Evolutionary conservation across 2,113 vertebrate genomes (phyloP).

Genomic region (Tor tambroides): DNA sequence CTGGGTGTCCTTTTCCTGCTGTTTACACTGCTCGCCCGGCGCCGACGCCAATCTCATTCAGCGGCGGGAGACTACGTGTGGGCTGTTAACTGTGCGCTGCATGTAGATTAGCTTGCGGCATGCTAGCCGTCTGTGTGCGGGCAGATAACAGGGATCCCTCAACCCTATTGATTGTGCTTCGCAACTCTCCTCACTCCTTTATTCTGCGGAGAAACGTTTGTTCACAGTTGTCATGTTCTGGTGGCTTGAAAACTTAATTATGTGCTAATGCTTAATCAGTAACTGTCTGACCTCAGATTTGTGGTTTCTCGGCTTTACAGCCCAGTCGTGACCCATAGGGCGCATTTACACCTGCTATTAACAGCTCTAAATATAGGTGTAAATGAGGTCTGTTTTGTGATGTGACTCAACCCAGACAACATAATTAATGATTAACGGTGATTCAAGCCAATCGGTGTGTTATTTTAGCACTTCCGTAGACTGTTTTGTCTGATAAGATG

Average conservation of each 20-base stretch:
- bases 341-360: not conserved
- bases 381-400: not conserved
- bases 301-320: not conserved
- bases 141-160: constrained; percentile 71
- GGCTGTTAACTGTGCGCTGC: constrained; percentile 2
- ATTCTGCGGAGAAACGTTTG: constrained; percentile 43
- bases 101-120: constrained; percentile 56
- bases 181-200: constrained; percentile 61
- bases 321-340: not conserved
- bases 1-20: constrained; percentile 47
- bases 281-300: constrained; percentile 53
- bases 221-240: constrained; percentile 47
- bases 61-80: not conserved
- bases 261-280: constrained; percentile 46
- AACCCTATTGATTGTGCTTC: constrained; percentile 63
- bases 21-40: constrained; percentile 52
- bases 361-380: not conserved
- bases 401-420: not conserved
- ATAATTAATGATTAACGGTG: not conserved
- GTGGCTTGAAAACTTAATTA: constrained; percentile 67
- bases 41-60: not conserved
- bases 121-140: constrained; percentile 48
- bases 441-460: not conserved
- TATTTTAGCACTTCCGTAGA: not conserved
- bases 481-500: not conserved